Evolutionary conservation across 2,113 vertebrate species (phyloP).

Genomic region (Archocentrus centrarchus): DNA sequence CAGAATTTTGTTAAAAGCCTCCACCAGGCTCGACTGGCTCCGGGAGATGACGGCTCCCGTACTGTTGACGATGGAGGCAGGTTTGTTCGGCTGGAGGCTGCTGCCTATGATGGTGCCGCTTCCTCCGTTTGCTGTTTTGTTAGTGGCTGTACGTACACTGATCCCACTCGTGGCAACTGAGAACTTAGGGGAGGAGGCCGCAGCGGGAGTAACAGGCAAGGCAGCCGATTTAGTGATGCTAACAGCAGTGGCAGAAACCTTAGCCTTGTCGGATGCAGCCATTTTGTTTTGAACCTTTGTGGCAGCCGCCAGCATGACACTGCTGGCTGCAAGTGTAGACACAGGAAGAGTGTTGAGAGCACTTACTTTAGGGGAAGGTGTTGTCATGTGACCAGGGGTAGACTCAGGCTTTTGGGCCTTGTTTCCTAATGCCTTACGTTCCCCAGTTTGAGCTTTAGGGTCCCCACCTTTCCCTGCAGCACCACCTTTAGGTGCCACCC

Average conservation of each 20-base stretch:
- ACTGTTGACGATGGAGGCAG: constrained; percentile 79
- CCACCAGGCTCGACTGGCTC: constrained; percentile 94
- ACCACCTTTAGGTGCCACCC: constrained; percentile 85
- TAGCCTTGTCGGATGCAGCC: constrained; percentile 80
- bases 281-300: constrained; percentile 95
- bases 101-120: constrained; percentile 43
- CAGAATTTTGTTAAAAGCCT: constrained; percentile 97
- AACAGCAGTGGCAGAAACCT: constrained; percentile 78
- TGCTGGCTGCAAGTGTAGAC: constrained; percentile 90
- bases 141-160: constrained; percentile 72
- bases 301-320: constrained; percentile 94
- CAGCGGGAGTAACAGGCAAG: constrained; percentile 69
- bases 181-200: constrained; percentile 75
- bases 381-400: constrained; percentile 70
- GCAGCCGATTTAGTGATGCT: constrained; percentile 76
- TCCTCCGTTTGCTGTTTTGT: constrained; percentile 83
- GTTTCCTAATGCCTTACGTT: constrained; percentile 69
- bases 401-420: constrained; percentile 71
- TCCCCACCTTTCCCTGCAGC: constrained; percentile 73
- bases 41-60: constrained; percentile 90
- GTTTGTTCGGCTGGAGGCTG: constrained; percentile 81
- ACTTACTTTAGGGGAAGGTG: constrained; percentile 85
- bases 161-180: constrained; percentile 77
- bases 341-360: constrained; percentile 86
- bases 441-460: constrained; percentile 71